Evolutionary conservation across 2,113 vertebrate species (phyloP), one percentile per base, ranked within the genome.

Genomic region (Pristiophorus japonicus): DNA sequence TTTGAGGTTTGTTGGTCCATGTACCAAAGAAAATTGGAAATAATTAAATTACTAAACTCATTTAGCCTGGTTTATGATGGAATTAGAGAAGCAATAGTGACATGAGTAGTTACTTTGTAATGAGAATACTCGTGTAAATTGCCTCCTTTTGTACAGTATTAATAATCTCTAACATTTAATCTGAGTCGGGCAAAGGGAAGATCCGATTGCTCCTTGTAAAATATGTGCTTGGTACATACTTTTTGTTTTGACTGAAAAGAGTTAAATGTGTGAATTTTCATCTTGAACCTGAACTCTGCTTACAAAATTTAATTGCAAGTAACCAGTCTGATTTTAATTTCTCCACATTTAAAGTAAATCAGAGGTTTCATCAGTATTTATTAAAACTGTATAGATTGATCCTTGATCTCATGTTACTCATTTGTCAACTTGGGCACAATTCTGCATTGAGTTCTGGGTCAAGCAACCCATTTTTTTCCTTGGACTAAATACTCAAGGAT

Each of bases 251-350:
- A 70, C 63, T 51, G 27, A 14, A 70, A 94, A 94, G 66, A 24
- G 20, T 94, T 94, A 94, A 67, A 73, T 51, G 66, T 47, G 42
- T 94, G 65, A 34, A 16, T 6, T 73, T 94, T 94, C 65, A 70
- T 67, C 38, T 67, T 94, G 93, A 70, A 94, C 66, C 66, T 30
- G 45, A 94, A 70, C 65, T 67, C 93, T 51, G 38, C 66, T 70
- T 12, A 30, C 22, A 94, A 67, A 67, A 24, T 67, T 11, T 65
- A 11, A 66, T 42, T 88, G 87, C 55, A 66, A 38, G 22, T 94
- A 3, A 38, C 24, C 18, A 24, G 66, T 67, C 42, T 88, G 24
- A 42, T 63, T 45, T 94, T 94, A n/a, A 47, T 94, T 30, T 34
- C 47, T 27, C 14, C 47, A 30, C 27, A 34, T 12, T 90, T 59